phyloP scores from a whole-genome alignment of 2,888 invertebrate species.

The Drosophila bunnanda region DNA sequence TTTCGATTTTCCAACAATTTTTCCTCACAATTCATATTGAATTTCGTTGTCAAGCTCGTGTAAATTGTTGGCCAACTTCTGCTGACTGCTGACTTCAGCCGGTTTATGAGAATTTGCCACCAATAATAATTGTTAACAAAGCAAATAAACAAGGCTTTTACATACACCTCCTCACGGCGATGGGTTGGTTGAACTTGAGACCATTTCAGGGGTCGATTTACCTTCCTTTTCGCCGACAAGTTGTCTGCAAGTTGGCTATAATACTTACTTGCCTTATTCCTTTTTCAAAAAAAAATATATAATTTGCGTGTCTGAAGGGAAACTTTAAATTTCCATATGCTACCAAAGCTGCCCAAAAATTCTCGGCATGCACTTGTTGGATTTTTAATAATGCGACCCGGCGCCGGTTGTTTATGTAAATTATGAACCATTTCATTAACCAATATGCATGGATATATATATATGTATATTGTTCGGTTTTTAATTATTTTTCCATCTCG shows the following conservation, averaged over 20 bases:
- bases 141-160: slow-evolving; percentile 55
- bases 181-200: slow-evolving; percentile 38
- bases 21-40: slow-evolving; percentile 34
- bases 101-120: slow-evolving; percentile 18
- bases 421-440: slow-evolving; percentile 48
- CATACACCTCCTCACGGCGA: slow-evolving; percentile 24
- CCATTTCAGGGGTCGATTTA: slow-evolving; percentile 56
- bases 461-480: slow-evolving; percentile 44
- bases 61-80: slow-evolving; percentile 43
- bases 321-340: slow-evolving; percentile 21
- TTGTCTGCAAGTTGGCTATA: slow-evolving; percentile 43
- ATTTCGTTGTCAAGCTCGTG: slow-evolving; percentile 68
- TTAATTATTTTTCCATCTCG: slow-evolving; percentile 50
- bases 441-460: slow-evolving; percentile 32
- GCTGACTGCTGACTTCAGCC: slow-evolving; percentile 60
- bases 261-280: slow-evolving; percentile 25
- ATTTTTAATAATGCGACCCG: slow-evolving; percentile 45
- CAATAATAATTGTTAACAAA: slow-evolving; percentile 44
- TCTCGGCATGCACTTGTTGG: slow-evolving; percentile 37
- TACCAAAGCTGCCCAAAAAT: not conserved
- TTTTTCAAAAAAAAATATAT: not conserved
- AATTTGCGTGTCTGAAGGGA: slow-evolving; percentile 5
- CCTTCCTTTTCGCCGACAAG: slow-evolving; percentile 63
- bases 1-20: not conserved
- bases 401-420: slow-evolving; percentile 59